Percentiles rank a stretch among this genome's conserved stretches.
Conservation (phyloP, 2,888 invertebrate genomes). For the Leucoma salicis region DNA sequence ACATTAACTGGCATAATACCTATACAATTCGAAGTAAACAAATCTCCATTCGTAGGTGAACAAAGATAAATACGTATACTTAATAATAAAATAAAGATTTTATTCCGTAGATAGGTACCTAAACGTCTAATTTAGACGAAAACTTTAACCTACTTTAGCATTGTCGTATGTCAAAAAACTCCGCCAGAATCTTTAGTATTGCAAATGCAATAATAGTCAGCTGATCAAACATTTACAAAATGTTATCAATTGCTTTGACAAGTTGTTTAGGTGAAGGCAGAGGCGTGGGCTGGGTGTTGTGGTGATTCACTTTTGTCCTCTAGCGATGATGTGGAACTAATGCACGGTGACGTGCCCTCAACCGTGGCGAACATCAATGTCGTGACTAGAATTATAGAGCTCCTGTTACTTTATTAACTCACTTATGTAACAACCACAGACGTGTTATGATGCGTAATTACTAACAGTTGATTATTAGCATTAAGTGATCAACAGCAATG, state of each 20-base stretch:
- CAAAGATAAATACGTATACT: too few species aligned
- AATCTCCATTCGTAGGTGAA: background rate
- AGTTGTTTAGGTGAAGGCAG: slow-evolving; percentile 29
- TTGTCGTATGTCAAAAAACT: background rate
- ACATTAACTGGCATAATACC: slow-evolving; percentile 1
- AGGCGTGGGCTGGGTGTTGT: slow-evolving; percentile 41
- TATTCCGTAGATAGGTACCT: too few species aligned
- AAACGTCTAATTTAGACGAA: background rate
- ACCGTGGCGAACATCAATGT: slow-evolving; percentile 51
- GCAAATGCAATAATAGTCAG: too few species aligned
- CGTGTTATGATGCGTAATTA: slow-evolving; percentile 18
- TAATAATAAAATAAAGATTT: too few species aligned
- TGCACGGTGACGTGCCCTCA: slow-evolving; percentile 44
- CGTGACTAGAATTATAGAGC: slow-evolving; percentile 49
- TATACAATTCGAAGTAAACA: background rate
- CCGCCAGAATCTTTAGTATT: background rate
- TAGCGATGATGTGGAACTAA: slow-evolving; percentile 60
- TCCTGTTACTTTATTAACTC: slow-evolving; percentile 28
- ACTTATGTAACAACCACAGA: slow-evolving; percentile 33
- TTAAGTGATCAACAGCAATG: too few species aligned
- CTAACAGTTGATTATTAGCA: background rate
- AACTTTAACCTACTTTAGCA: background rate
- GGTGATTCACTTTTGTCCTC: slow-evolving; percentile 70
- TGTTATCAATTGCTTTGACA: slow-evolving; percentile 9
- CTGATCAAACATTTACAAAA: background rate